Percentiles rank a stretch among this genome's conserved stretches.
Evolutionary conservation across 2,888 invertebrate genomes (phyloP).

Genomic region (Andrena bicolor): DNA sequence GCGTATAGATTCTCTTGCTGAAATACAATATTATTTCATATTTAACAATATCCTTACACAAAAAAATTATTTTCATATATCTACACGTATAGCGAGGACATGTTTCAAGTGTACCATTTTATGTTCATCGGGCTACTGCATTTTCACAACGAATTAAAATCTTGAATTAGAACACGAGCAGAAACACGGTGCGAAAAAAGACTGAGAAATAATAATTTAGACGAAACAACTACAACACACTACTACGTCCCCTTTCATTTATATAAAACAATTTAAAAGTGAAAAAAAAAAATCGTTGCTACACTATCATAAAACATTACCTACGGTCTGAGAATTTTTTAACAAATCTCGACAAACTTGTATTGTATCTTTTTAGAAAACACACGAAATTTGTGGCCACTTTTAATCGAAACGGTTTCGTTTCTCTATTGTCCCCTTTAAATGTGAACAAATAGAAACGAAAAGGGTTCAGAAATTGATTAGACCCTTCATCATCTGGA

Average conservation of each 20-base stretch:
- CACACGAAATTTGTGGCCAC: neutral
- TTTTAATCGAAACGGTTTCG: neutral
- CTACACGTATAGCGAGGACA: constrained; percentile 11
- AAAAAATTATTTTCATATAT: constrained; percentile 44
- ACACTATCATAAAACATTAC: neutral
- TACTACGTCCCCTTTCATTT: neutral
- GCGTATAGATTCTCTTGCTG: constrained; percentile 27
- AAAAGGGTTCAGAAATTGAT: constrained; percentile 12
- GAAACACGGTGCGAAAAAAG: neutral
- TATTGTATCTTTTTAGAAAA: neutral
- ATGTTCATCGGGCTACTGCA: constrained; percentile 13
- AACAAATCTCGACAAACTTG: constrained; percentile 10
- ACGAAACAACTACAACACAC: constrained; percentile 11
- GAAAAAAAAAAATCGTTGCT: neutral
- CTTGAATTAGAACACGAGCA: constrained; percentile 14
- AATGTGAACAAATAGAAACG: constrained; percentile 4
- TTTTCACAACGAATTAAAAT: constrained; percentile 16
- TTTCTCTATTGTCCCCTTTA: constrained; percentile 3
- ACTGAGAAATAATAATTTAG: constrained; percentile 17
- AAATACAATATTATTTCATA: constrained; percentile 37
- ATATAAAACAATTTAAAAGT: constrained; percentile 16
- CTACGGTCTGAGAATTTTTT: neutral
- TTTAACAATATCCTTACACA: constrained; percentile 36
- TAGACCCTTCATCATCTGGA: constrained; percentile 44
- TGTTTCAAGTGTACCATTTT: constrained; percentile 14